Evolutionary conservation across 2,113 vertebrate species (phyloP), one percentile per base, ranked within the genome.

Genomic region (Cololabis saira): DNA sequence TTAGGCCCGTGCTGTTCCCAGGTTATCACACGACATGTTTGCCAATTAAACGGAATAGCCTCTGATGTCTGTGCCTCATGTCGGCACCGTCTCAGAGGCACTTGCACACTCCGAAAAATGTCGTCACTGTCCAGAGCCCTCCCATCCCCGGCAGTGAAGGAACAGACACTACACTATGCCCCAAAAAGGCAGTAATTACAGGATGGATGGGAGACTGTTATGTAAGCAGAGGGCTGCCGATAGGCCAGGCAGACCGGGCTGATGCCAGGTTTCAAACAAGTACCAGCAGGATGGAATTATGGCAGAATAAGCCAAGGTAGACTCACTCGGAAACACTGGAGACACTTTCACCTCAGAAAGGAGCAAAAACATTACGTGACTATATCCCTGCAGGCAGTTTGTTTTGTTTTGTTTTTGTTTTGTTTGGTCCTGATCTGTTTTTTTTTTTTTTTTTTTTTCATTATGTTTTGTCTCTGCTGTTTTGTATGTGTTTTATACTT

Each of bases 181-280:
- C 89, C 83, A 79, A 86, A 88, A 91, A 89, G 84, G 81, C 87
- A 87, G 86, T 86, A 86, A 88, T 90, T 89, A 87, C 78, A 89
- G 82, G 80, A 88, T 56, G 84, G 89, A 86, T 86, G 74, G 79
- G 66, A 86, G 81, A 84, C 81, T 68, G 78, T 84, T 85, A 85
- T 78, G 81, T 83, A 86, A 87, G 84, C 69, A 74, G 37, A 40
- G 76, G 74, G 72, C 80, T 80, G 80, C 78, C 61, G 84, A 87
- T 81, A 84, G 89, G 81, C 80, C 80, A 74, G 73, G 71, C 78
- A 73, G 71, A 61, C 67, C 66, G 61, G 60, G 74, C 82, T 71
- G 74, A 89, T 87, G 87, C 81, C 88, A 81, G 75, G 79, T 80
- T 85, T 88, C 80, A 87, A 87, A 90, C 88, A 85, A 86, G 82